Evolutionary conservation across 2,113 vertebrate genomes (phyloP).

Genomic region (Apodemus speciosus): DNA sequence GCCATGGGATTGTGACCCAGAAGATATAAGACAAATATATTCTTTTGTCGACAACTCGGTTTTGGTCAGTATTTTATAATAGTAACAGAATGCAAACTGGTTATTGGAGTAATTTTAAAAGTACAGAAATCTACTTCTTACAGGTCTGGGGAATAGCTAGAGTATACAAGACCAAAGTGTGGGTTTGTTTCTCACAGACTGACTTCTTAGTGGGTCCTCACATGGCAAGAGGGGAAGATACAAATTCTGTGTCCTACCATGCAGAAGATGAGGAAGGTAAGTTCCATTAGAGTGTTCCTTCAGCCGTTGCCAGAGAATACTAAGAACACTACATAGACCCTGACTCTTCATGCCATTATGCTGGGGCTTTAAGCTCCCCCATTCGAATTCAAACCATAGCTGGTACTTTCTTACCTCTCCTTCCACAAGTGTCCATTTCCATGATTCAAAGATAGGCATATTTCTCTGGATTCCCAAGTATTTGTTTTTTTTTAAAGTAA

Average conservation of each 20-base stretch:
- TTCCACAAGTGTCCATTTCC: conserved; percentile 22
- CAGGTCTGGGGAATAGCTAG: background rate
- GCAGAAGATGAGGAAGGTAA: background rate
- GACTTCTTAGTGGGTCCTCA: background rate
- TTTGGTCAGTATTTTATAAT: background rate
- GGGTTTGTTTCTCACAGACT: background rate
- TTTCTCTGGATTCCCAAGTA: conserved; percentile 37
- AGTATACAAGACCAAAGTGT: background rate
- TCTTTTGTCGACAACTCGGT: background rate
- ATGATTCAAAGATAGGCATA: background rate
- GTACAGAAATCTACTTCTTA: background rate
- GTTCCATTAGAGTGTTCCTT: background rate
- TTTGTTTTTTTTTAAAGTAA: background rate
- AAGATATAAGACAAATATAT: background rate
- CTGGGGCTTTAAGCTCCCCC: background rate
- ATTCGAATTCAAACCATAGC: background rate
- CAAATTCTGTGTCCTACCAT: background rate
- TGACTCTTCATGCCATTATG: background rate
- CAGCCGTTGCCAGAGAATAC: background rate
- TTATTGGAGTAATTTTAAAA: background rate
- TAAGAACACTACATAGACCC: background rate
- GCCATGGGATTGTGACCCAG: background rate
- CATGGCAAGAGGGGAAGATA: background rate
- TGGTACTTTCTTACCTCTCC: background rate
- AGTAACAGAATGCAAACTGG: background rate